Base-by-base conservation (phyloP, 2,888 invertebrate genomes). In the Timandra comae region DNA sequence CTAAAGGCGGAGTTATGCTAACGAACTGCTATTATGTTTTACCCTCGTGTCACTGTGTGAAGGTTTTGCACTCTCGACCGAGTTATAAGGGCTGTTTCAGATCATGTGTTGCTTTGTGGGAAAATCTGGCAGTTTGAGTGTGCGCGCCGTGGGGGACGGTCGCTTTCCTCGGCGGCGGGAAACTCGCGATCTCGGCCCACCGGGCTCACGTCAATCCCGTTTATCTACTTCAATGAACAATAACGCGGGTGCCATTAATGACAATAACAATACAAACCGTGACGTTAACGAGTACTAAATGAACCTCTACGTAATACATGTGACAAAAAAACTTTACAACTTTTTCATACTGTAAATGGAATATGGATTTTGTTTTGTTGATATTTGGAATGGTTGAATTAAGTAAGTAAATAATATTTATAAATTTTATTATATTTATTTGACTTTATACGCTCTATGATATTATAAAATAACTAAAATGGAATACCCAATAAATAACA, bases 11-110 rank as follows among this genome's bases (percentile, higher is more conserved):
- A 59, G 68, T 70, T 75, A 80, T 81, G 75, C 71, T 81, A 81
- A 81, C 78, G 82, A 80, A 79, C 74, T 68, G 67, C 71, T 73
- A 81, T 81, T 80, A 81, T 84, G 71, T 70, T 60, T 63, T 63
- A 63, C 70, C 71, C 73, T 62, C 67, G 76, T 80, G 82, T 82
- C 78, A 84, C 76, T 80, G 78, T 84, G 84, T 81, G 80, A 84
- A 84, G 84, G 82, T 82, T 84, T 70, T 67, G 69, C 78, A 75
- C 80, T 76, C 77, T 75, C 81, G 80, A 80, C 82, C 82, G 82
- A 81, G 71, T 78, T 77, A 68, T 60, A 49, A 69, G 76, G 78
- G 74, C 71, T 76, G 79, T 71, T 75, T 73, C 63, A 56, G 76
- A 77, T 76, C 79, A 79, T 79, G 75, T 80, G 79, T 80, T 77